These are phyloP conservation scores for Rotaria sp. DNA, from an alignment of 2,888 invertebrate genomes.

Conservation along the genomic window DNA sequence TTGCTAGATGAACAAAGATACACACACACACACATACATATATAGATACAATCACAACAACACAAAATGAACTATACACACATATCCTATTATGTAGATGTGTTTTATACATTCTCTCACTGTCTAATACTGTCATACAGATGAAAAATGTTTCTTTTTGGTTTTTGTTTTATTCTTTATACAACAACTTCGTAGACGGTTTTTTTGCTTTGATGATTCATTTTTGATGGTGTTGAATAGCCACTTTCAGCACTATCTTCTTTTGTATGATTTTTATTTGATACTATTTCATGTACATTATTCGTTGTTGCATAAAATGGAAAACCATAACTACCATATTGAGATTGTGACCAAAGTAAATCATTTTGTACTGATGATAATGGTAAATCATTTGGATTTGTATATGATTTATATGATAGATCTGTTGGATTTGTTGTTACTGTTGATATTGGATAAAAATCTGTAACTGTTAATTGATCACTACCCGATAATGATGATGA, in stretches of 20 bases:
- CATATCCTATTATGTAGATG: background rate
- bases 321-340: background rate
- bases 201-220: conserved; percentile 7
- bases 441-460: background rate
- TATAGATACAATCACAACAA: background rate
- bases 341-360: background rate
- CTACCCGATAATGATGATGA: background rate
- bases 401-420: conserved; percentile 2
- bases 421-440: background rate
- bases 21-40: background rate
- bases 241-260: conserved; percentile 31
- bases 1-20: background rate
- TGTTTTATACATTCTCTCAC: background rate
- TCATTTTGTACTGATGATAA: background rate
- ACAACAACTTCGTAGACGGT: conserved; percentile 40
- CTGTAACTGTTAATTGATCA: conserved; percentile 23
- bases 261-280: background rate
- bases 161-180: background rate
- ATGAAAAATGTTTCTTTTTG: background rate
- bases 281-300: background rate
- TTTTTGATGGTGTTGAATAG: conserved; percentile 36
- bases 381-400: background rate
- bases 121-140: background rate
- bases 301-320: background rate
- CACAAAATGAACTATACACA: background rate